Evolutionary conservation across 2,797 vertebrate genomes (phyloP), one percentile per base, ranked within the genome.

Genomic region (Mus caroli): DNA sequence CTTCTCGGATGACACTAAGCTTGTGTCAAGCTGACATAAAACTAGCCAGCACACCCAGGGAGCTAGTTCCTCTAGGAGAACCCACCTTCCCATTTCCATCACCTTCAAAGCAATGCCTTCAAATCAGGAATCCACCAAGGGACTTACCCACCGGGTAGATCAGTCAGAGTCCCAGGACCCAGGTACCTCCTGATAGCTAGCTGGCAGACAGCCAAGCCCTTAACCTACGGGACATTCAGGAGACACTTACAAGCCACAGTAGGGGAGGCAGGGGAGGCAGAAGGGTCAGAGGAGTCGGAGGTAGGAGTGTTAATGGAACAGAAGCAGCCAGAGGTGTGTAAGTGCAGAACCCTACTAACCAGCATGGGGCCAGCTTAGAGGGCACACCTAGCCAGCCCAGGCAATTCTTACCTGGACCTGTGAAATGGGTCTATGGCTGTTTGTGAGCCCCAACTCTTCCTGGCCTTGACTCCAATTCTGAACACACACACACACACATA

Each of bases 381-480:
- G n/a, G 46, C 37, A 24, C 6, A 17, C 2, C 2, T 12, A 34
- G 8, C 52, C 26, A 10, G 14, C 52, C 43, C 28, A 1, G 1
- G 1, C 10, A 28, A 10, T 60, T 31, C 5, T 1, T 46, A 73
- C 9, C 43, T 37, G 11, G 54, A 22, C 28, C 60, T 95, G 26
- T 76, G 83, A 92, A 94, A 85, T 1, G 31, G 46, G 58, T 22
- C 85, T 71, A 69, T 37, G 31, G 79, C 60, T 37, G 28, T 1
- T 3, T 54, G 71, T 89, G 0, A 94, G 86, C 46, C 10, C 76
- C 28, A 26, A 40, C 73, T 22, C 28, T 4, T 77, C 93, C 97
- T 92, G 95, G 94, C 96, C 97, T 94, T 87, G 96, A 87, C 40
- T 75, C 52, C 50, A 7, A 46, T 28, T 3, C 2, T 9, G 64